phyloP scores from a whole-genome alignment of 2,888 invertebrate genomes.

The Conchocele bisecta region DNA sequence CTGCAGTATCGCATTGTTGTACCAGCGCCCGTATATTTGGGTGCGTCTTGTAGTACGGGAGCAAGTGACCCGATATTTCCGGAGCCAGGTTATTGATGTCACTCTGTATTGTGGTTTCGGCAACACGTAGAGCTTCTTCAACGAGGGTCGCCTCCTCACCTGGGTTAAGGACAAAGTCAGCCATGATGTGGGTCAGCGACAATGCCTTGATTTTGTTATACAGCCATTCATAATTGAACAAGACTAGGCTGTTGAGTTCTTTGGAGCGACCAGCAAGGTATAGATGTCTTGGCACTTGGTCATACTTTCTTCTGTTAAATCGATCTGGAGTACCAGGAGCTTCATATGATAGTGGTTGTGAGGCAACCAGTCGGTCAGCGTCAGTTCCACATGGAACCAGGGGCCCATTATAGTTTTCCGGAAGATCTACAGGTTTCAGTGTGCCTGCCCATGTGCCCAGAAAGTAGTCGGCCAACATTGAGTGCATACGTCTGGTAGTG shows the following conservation, averaged over 20 bases:
- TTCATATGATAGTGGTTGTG: conserved; percentile 74
- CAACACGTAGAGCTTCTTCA: conserved; percentile 75
- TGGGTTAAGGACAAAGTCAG: conserved; percentile 78
- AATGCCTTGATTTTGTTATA: conserved; percentile 80
- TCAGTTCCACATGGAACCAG: conserved; percentile 49
- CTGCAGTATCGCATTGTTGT: conserved; percentile 77
- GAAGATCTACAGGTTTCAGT: conserved; percentile 61
- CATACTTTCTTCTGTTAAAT: conserved; percentile 80
- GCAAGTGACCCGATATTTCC: conserved; percentile 80
- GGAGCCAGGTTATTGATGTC: conserved; percentile 78
- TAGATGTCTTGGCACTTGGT: conserved; percentile 80
- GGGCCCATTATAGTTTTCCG: conserved; percentile 1
- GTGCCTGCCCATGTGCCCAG: conserved; percentile 76
- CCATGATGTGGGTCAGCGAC: conserved; percentile 78
- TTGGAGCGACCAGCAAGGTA: conserved; percentile 75
- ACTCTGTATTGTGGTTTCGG: conserved; percentile 71
- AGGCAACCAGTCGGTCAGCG: conserved; percentile 69
- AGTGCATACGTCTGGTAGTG: conserved; percentile 68
- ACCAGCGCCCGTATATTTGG: conserved; percentile 77
- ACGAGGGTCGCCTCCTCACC: conserved; percentile 77
- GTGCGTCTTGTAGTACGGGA: conserved; percentile 78
- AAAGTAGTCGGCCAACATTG: conserved; percentile 80
- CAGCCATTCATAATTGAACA: conserved; percentile 82
- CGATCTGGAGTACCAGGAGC: conserved; percentile 49
- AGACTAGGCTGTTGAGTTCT: conserved; percentile 77